These are phyloP conservation scores for Ptychodera flava DNA, from an alignment of 35 echinoderm and acorn worm species.

Conservation along the genomic window DNA sequence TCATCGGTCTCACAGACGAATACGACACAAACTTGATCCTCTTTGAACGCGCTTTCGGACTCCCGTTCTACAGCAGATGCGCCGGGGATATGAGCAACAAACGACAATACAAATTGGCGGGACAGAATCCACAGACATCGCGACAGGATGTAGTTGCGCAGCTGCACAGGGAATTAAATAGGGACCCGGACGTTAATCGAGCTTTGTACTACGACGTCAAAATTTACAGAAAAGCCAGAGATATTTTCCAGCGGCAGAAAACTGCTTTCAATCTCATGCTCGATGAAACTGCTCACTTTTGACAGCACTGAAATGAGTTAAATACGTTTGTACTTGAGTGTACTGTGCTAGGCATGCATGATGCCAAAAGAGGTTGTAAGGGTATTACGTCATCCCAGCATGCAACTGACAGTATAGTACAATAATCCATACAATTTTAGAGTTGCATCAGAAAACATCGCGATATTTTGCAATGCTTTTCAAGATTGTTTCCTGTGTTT, in stretches of 20 bases:
- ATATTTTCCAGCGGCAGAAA: neutral
- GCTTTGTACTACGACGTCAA: neutral
- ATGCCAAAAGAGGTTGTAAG: neutral
- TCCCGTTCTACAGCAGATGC: slow-evolving; percentile 22
- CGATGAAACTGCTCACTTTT: no score
- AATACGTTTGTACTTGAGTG: neutral
- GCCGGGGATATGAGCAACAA: neutral
- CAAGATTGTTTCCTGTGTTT: no score
- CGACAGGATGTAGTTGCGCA: neutral
- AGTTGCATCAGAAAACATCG: neutral
- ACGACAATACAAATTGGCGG: neutral
- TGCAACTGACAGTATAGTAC: neutral
- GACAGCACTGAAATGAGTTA: neutral
- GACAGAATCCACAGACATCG: neutral
- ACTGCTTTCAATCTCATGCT: neutral
- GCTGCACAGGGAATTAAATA: neutral
- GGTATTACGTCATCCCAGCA: neutral
- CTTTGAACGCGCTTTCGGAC: slow-evolving; percentile 2
- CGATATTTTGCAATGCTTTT: no score
- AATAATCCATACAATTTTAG: neutral
- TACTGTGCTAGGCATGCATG: neutral
- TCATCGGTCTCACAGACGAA: slow-evolving; percentile 34
- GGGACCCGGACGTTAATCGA: neutral
- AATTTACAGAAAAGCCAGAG: neutral
- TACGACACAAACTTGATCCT: slow-evolving; percentile 20